These are phyloP conservation scores for Dreissena polymorpha DNA, from an alignment of 1,140 invertebrate genomes.

Conservation along the genomic window DNA sequence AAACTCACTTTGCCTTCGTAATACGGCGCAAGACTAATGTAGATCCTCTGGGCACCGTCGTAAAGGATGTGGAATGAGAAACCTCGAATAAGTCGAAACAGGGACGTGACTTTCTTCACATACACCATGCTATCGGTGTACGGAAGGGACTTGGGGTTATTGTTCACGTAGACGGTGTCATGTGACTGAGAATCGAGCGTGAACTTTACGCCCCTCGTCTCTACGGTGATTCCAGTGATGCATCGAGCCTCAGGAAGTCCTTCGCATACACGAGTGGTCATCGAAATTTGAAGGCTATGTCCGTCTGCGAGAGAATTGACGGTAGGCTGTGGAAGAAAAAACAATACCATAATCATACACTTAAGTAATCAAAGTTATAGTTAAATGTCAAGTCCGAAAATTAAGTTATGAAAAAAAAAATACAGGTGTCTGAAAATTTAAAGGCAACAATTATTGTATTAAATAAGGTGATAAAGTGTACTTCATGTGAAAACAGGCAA, in stretches of 20 bases:
- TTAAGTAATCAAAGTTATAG: no score
- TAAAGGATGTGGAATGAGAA: constrained; percentile 54
- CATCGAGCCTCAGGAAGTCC: not conserved
- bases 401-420: no score
- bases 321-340: constrained; percentile 17
- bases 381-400: no score
- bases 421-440: no score
- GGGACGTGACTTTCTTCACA: constrained; percentile 52
- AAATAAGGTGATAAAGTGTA: no score
- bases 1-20: constrained; percentile 45
- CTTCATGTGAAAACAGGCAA: no score
- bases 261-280: not conserved
- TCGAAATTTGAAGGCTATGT: not conserved
- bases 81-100: constrained; percentile 49
- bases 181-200: no score
- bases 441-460: no score
- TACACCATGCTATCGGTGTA: constrained; percentile 41
- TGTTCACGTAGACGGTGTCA: not conserved
- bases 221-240: constrained; percentile 8
- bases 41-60: constrained; percentile 49
- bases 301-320: not conserved
- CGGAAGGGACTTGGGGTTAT: not conserved
- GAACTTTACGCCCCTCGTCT: not conserved
- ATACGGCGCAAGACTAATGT: constrained; percentile 47
- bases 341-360: no score